Evolutionary conservation across 2,888 invertebrate species (phyloP), one percentile per base, ranked within the genome.

Genomic region (Hylaea fasciaria): DNA sequence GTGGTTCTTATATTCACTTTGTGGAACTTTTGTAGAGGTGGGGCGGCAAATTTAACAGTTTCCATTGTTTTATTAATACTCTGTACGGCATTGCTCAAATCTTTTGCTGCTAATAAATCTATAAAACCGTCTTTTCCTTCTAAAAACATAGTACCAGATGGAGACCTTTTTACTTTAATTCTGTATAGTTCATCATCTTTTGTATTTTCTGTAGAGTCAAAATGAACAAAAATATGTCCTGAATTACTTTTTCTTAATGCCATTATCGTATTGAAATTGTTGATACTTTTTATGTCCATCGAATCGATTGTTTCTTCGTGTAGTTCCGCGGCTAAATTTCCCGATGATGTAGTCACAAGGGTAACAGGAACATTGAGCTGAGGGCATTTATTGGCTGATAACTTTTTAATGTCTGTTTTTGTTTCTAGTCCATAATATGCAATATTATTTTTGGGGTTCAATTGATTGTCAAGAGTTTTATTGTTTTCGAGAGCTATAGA

Each of bases 221-320:
- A 79, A 62, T 76, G 62, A 22, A 83, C 47, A 16, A 69, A 41
- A 40, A 73, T 63, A 50, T 78, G 67, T 0, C 76, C 80, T 2
- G 82, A 77, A 28, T 65, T 50, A 4, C 76, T 76, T 71, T 72
- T 75, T 28, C 67, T 73, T 10, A 78, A 62, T 45, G 58, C 70
- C 2, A 76, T 65, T 40, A 56, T 63, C 17, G 78, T 56, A 52
- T 70, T 69, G 11, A 72, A 58, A 60, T 77, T 66, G 16, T 71
- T 50, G 45, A 66, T 44, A 9, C 66, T 65, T 65, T 75, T 77
- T 17, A 74, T 66, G 53, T 81, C 74, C 43, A 86, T 72, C 17
- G 75, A 22, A 22, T 74, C 66, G 17, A 80, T 62, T 7, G 77
- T 58, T n/a, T 75, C 67, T 65, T 82, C 72, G 63, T 85, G 76